Evolutionary conservation across 1,140 invertebrate genomes (phyloP).

Genomic region (Zaprionus taronus): DNA sequence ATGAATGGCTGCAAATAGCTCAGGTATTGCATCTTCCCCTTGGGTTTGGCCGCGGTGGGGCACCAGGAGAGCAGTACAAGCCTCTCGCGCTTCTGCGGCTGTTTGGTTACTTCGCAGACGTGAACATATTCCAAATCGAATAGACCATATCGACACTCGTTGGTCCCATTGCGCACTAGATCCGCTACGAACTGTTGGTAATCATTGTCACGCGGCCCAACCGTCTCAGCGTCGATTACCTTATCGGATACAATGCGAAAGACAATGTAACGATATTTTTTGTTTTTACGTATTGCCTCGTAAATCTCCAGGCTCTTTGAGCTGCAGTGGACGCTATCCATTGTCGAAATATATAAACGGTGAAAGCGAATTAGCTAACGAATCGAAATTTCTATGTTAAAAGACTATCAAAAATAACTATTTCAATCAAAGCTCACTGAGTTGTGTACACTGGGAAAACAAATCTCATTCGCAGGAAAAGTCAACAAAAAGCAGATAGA

Average conservation of each 20-base stretch:
- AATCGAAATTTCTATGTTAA: background rate
- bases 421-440: slow-evolving; percentile 52
- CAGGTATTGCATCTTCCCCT: slow-evolving; percentile 22
- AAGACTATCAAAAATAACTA: slow-evolving; percentile 56
- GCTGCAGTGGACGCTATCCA: slow-evolving; percentile 4
- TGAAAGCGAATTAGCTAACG: background rate
- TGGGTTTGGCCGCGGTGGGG: slow-evolving; percentile 22
- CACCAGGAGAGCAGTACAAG: slow-evolving; percentile 41
- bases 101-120: slow-evolving; percentile 21
- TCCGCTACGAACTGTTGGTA: slow-evolving; percentile 27
- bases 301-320: slow-evolving; percentile 14
- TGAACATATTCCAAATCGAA: slow-evolving; percentile 39
- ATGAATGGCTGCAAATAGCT: slow-evolving; percentile 29
- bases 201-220: slow-evolving; percentile 26
- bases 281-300: slow-evolving; percentile 21
- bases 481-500: slow-evolving; percentile 27
- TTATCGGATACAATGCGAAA: slow-evolving; percentile 21
- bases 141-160: slow-evolving; percentile 34
- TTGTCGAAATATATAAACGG: slow-evolving; percentile 14
- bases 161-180: slow-evolving; percentile 23
- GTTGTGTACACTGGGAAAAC: slow-evolving; percentile 27
- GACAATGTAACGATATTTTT: slow-evolving; percentile 39
- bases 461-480: slow-evolving; percentile 48
- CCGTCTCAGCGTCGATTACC: slow-evolving; percentile 15
- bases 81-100: slow-evolving; percentile 16